A percentile compares a stretch with the other conserved stretches of the same genome.
Conservation (phyloP, 2,888 invertebrate genomes). For the Crepidodera aurea region DNA sequence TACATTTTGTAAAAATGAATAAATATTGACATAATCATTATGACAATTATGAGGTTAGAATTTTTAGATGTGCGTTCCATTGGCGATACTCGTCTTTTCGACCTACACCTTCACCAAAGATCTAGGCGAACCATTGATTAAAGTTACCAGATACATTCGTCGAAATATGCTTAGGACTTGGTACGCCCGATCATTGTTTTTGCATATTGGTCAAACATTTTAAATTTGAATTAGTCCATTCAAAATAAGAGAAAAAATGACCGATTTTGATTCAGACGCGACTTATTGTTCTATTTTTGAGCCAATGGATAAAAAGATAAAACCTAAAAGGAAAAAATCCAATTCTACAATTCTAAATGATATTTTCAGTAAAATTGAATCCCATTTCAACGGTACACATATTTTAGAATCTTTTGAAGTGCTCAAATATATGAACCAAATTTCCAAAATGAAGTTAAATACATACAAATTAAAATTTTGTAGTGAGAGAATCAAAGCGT, state of each 20-base stretch:
- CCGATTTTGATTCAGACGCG: conserved; percentile 28
- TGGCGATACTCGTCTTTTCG: no score
- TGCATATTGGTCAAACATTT: no score
- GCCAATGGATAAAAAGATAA: background rate
- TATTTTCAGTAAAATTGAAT: conserved; percentile 11
- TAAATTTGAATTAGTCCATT: no score
- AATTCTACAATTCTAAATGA: conserved; percentile 11
- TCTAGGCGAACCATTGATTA: no score
- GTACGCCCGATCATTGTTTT: no score
- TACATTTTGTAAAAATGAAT: conserved; percentile 16
- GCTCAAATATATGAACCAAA: conserved; percentile 14
- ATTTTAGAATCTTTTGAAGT: conserved; percentile 15
- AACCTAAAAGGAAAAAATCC: background rate
- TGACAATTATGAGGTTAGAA: no score
- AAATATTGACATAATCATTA: background rate
- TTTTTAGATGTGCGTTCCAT: no score
- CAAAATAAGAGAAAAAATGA: no score
- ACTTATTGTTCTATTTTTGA: conserved; percentile 28
- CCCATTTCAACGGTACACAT: conserved; percentile 17
- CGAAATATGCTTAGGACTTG: no score
- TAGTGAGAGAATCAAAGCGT: conserved; percentile 13
- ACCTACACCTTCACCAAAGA: no score
- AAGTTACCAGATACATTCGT: no score
- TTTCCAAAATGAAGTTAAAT: conserved; percentile 21
- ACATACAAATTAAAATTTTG: background rate